These are phyloP conservation scores for Takifugu flavidus DNA, from an alignment of 2,113 vertebrate species.

Conservation along the genomic window DNA sequence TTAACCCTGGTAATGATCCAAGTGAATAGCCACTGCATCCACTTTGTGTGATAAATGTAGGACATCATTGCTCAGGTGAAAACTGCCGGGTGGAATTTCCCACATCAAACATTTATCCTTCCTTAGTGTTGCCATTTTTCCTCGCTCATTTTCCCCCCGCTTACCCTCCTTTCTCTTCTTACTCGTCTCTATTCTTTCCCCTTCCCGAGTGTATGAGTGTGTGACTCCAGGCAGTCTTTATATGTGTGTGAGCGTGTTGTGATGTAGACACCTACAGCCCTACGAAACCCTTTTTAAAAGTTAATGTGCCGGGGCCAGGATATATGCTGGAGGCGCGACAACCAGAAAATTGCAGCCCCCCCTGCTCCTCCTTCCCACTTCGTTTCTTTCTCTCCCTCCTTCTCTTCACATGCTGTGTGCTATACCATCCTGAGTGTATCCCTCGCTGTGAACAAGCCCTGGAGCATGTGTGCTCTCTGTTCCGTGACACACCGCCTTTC, in stretches of 20 bases:
- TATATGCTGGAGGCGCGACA: conserved; percentile 89
- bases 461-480: conserved; percentile 96
- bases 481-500: conserved; percentile 99
- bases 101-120: conserved; percentile 75
- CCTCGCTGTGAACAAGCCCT: conserved; percentile 91
- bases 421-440: conserved; percentile 80
- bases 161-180: conserved; percentile 53
- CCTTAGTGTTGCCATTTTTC: conserved; percentile 35
- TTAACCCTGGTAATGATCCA: conserved; percentile 65
- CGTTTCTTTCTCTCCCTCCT: conserved; percentile 48
- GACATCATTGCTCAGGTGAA: conserved; percentile 66
- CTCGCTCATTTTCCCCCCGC: conserved; percentile 50
- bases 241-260: conserved; percentile 50
- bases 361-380: conserved; percentile 62
- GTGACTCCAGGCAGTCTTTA: conserved; percentile 64
- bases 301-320: conserved; percentile 87
- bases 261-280: conserved; percentile 77
- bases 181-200: conserved; percentile 59
- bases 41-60: conserved; percentile 65
- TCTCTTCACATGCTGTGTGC: conserved; percentile 62
- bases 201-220: conserved; percentile 59
- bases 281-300: conserved; percentile 86
- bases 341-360: conserved; percentile 98
- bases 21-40: conserved; percentile 54
- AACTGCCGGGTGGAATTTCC: conserved; percentile 60